phyloP scores from a whole-genome alignment of 2,888 invertebrate genomes.

The Eristalis tenax region DNA sequence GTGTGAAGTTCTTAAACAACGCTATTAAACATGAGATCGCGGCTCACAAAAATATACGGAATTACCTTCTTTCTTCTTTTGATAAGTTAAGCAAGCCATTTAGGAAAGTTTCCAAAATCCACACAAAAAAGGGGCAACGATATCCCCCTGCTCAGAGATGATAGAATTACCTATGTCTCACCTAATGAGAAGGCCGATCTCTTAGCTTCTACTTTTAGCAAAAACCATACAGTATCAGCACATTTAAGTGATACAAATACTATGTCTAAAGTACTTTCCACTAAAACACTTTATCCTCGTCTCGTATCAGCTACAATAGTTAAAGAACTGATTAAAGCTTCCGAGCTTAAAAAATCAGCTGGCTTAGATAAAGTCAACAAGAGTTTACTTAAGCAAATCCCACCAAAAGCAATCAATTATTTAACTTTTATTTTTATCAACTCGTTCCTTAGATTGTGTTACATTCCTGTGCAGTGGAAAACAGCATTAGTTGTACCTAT shows the following conservation, averaged over 20 bases:
- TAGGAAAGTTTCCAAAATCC: background rate
- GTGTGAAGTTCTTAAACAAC: background rate
- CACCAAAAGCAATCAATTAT: too few species aligned
- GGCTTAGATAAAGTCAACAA: too few species aligned
- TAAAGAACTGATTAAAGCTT: background rate
- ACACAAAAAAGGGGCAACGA: too few species aligned
- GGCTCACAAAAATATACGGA: background rate
- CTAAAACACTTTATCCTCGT: background rate
- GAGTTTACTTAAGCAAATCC: too few species aligned
- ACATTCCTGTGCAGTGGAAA: background rate
- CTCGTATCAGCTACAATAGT: background rate
- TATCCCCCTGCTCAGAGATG: background rate
- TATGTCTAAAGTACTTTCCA: background rate
- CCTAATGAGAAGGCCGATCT: background rate
- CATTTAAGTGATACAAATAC: conserved; percentile 5
- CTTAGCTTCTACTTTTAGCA: background rate
- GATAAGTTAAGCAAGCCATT: background rate
- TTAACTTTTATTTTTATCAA: background rate
- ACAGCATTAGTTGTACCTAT: background rate
- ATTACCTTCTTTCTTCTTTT: background rate
- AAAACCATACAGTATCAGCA: background rate
- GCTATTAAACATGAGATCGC: background rate
- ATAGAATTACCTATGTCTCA: background rate
- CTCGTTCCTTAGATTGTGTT: background rate
- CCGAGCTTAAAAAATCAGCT: too few species aligned